Evolutionary conservation across 2,888 invertebrate species (phyloP), one percentile per base, ranked within the genome.

Genomic region (Tholera decimalis): DNA sequence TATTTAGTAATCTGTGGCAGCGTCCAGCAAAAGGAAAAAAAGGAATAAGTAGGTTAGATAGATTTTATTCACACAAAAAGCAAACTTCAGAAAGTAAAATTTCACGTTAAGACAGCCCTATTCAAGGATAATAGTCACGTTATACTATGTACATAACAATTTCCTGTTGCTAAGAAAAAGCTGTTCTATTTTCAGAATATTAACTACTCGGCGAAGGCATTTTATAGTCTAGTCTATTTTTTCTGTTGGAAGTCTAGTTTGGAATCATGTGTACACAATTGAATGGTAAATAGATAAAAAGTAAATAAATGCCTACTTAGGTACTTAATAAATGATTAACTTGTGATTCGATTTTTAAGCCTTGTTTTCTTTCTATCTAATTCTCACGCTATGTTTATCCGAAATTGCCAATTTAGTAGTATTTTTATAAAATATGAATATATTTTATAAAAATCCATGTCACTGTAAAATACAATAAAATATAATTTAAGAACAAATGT

Each of bases 51-150:
- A n/a, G 35, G 5, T 15, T 15, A 15, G 35, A 3, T 13, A 33
- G 13, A 33, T 33, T 33, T 11, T 13, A 43, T 43, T 43, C 9
- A 5, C n/a, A 28, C n/a, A 11, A 9, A 55, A 5, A 30, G 28
- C 3, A 5, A 35, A 37, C 8, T 26, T 3, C 11, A 15, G 5
- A 35, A 43, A 41, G 28, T 28, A 37, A 22, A n/a, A 44, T 57
- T 65, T 62, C 20, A 47, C 15, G 11, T 7, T 8, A 13, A 3
- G 57, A 5, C 69, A 80, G 11, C 81, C 66, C 74, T 77, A 2
- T 54, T 61, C 62, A 77, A 77, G 58, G 59, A 44, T 44, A 64
- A 30, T 18, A 13, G 41, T 71, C 58, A 72, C 58, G 55, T 73
- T 71, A 43, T 50, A 50, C 22, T 46, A 59, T 56, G 37, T 33